phyloP scores from a whole-genome alignment of 2,113 vertebrate species.

The Malurus melanocephalus region DNA sequence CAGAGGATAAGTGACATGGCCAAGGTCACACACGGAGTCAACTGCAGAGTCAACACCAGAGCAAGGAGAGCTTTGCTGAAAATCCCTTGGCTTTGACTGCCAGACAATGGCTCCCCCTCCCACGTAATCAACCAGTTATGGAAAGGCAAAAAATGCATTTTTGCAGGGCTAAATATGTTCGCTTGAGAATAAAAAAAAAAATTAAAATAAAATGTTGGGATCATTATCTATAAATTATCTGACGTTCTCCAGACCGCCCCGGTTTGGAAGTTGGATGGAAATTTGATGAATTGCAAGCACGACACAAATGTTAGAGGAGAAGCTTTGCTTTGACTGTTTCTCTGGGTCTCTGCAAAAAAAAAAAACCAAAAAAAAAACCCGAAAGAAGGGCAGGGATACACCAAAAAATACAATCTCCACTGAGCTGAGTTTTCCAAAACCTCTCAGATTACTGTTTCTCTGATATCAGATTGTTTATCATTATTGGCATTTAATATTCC shows the following conservation, averaged over 20 bases:
- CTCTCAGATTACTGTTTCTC: neutral
- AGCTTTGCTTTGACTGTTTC: slow-evolving; percentile 22
- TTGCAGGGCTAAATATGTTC: slow-evolving; percentile 32
- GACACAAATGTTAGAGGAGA: neutral
- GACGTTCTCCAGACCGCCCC: slow-evolving; percentile 44
- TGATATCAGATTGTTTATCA: neutral
- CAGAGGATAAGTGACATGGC: slow-evolving; percentile 36
- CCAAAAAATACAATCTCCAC: neutral
- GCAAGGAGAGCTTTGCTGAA: slow-evolving; percentile 42
- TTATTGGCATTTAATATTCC: neutral
- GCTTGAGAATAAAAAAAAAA: slow-evolving; percentile 33
- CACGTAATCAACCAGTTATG: slow-evolving; percentile 56
- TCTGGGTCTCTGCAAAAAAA: neutral
- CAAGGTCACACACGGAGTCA: slow-evolving; percentile 60
- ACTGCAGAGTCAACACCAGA: slow-evolving; percentile 51
- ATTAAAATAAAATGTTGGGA: neutral
- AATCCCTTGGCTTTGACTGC: slow-evolving; percentile 61
- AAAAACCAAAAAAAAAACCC: neutral
- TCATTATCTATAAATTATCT: slow-evolving; percentile 51
- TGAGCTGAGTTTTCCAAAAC: neutral
- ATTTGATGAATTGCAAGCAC: slow-evolving; percentile 50
- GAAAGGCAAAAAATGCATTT: slow-evolving; percentile 49
- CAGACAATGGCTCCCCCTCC: slow-evolving; percentile 62
- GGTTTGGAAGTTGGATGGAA: slow-evolving; percentile 23
- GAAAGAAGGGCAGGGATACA: neutral